Evolutionary conservation across 2,888 invertebrate species (phyloP).

Genomic region (Bimastos eiseni): DNA sequence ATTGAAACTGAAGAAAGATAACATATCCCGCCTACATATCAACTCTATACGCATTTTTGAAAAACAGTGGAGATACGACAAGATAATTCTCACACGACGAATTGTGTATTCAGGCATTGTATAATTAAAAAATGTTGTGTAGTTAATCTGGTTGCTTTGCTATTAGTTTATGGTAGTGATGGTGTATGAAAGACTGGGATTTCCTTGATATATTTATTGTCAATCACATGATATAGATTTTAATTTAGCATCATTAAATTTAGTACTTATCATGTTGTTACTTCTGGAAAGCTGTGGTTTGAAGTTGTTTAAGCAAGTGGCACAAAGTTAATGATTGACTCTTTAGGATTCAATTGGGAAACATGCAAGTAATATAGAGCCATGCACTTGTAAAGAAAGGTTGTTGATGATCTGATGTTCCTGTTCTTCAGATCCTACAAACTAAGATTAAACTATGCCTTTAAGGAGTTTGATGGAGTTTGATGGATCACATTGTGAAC

Average conservation of each 20-base stretch:
- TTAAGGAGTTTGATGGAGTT: not conserved
- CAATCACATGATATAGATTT: not conserved
- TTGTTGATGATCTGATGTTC: not conserved
- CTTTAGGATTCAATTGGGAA: not conserved
- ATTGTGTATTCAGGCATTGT: too few relatives aligned
- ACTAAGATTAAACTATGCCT: not conserved
- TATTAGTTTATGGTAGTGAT: not conserved
- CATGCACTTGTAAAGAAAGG: not conserved
- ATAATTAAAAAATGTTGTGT: not conserved
- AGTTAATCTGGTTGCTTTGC: not conserved
- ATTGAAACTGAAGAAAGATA: too few relatives aligned
- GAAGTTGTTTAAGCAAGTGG: not conserved
- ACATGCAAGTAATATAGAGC: not conserved
- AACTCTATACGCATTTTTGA: too few relatives aligned
- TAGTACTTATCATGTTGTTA: not conserved
- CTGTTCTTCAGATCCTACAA: not conserved
- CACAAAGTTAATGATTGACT: not conserved
- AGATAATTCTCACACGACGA: too few relatives aligned
- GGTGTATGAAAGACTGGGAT: not conserved
- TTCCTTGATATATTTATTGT: not conserved
- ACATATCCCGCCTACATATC: too few relatives aligned
- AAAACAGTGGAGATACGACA: too few relatives aligned
- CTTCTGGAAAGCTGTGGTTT: not conserved
- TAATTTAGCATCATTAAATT: not conserved
- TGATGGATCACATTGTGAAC: not conserved